phyloP scores from a whole-genome alignment of 2,888 invertebrate species.

The Melinopterus prodromus region DNA sequence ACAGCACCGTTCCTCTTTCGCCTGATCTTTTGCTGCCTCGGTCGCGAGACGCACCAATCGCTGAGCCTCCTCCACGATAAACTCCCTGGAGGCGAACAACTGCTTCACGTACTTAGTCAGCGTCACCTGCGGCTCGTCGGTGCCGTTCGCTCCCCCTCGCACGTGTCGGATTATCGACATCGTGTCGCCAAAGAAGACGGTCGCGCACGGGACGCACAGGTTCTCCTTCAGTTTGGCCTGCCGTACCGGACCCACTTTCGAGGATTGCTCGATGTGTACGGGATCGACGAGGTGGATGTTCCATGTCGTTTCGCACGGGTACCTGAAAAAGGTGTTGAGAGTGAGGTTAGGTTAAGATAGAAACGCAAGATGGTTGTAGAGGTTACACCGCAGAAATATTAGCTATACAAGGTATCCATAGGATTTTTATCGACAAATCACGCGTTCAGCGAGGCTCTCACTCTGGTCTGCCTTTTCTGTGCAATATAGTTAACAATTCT shows the following conservation, averaged over 20 bases:
- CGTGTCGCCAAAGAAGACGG: conserved; percentile 55
- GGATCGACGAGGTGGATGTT: conserved; percentile 45
- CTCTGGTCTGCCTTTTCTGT: too few species aligned
- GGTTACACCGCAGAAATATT: too few species aligned
- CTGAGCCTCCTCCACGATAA: conserved; percentile 43
- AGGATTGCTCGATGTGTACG: conserved; percentile 45
- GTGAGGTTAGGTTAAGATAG: too few species aligned
- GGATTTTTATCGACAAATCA: too few species aligned
- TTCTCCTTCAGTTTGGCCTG: conserved; percentile 49
- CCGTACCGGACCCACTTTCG: conserved; percentile 43
- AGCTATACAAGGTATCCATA: too few species aligned
- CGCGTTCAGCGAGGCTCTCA: too few species aligned
- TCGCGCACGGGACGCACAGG: conserved; percentile 53
- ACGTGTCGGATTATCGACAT: conserved; percentile 50
- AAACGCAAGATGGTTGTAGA: too few species aligned
- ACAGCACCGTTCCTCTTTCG: conserved; percentile 49
- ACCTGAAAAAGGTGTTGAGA: not conserved
- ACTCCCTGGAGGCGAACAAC: conserved; percentile 17
- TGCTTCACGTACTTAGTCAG: conserved; percentile 17
- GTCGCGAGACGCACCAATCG: conserved; percentile 46
- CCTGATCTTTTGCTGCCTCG: conserved; percentile 43
- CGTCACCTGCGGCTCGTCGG: not conserved
- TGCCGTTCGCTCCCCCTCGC: conserved; percentile 13
- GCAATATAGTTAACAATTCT: too few species aligned
- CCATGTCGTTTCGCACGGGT: conserved; percentile 47